phyloP scores from a whole-genome alignment of 1,140 invertebrate species.

The Leucophenga varia region DNA sequence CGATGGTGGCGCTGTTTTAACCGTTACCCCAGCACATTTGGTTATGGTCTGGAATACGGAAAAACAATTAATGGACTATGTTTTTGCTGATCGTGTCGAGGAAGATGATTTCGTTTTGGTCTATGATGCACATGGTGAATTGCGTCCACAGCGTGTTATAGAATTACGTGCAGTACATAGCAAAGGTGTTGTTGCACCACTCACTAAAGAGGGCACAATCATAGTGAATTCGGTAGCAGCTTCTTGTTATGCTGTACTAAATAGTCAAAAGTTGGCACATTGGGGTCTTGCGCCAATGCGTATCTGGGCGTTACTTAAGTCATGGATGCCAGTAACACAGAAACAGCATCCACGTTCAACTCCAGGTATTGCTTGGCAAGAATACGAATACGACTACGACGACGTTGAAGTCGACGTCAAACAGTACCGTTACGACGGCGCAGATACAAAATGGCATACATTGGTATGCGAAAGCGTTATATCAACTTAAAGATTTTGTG shows the following conservation, averaged over 20 bases:
- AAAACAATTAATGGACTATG: conserved; percentile 48
- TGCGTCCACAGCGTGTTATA: conserved; percentile 66
- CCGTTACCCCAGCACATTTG: conserved; percentile 84
- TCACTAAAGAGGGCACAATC: conserved; percentile 83
- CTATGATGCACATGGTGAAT: conserved; percentile 53
- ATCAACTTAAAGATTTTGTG: conserved; percentile 68
- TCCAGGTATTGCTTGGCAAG: conserved; percentile 27
- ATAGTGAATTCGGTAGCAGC: conserved; percentile 88
- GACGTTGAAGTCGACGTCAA: conserved; percentile 9
- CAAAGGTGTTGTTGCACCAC: conserved; percentile 83
- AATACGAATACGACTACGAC: conserved; percentile 13
- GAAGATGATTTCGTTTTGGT: conserved; percentile 59
- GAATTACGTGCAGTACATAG: conserved; percentile 61
- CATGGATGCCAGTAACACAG: conserved; percentile 31
- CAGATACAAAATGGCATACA: conserved; percentile 68
- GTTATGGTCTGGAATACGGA: conserved; percentile 59
- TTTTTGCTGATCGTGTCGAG: conserved; percentile 64
- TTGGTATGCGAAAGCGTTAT: conserved; percentile 83
- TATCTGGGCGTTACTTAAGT: conserved; percentile 58
- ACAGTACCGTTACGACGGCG: conserved; percentile 11
- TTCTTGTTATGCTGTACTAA: conserved; percentile 91
- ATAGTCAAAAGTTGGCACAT: conserved; percentile 83
- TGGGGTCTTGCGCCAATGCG: conserved; percentile 79
- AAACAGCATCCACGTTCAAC: conserved; percentile 26
- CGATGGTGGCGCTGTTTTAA: conserved; percentile 68